phyloP scores from a whole-genome alignment of 2,113 vertebrate genomes.

The Arenaria interpres region DNA sequence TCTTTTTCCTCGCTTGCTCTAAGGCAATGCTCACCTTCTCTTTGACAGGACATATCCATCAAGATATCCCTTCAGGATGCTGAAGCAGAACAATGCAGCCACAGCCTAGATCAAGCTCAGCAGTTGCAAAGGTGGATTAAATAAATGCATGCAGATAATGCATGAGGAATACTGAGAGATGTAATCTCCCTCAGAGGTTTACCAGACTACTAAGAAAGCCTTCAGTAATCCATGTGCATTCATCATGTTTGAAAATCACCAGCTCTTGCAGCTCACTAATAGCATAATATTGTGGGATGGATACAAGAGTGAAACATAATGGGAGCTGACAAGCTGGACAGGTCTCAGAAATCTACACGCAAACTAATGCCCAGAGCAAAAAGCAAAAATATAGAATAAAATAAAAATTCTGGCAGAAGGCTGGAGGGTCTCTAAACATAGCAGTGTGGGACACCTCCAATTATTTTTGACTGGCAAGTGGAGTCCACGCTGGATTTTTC shows the following conservation, averaged over 20 bases:
- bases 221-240: not conserved
- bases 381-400: constrained; percentile 61
- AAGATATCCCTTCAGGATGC: not conserved
- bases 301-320: constrained; percentile 73
- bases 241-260: not conserved
- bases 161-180: not conserved
- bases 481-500: not conserved
- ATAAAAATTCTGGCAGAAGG: constrained; percentile 66
- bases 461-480: constrained; percentile 66
- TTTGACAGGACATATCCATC: constrained; percentile 8
- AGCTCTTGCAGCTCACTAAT: not conserved
- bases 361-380: constrained; percentile 84
- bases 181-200: not conserved
- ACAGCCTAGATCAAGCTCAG: not conserved
- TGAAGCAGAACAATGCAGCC: not conserved
- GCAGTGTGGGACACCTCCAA: constrained; percentile 68
- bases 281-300: constrained; percentile 12
- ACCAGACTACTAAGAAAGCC: not conserved
- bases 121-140: not conserved
- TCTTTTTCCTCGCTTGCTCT: not conserved
- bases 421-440: constrained; percentile 83
- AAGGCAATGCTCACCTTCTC: not conserved
- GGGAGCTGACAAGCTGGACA: constrained; percentile 83
- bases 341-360: constrained; percentile 82
- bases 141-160: not conserved